Evolutionary conservation across 2,888 invertebrate genomes (phyloP).

Genomic region (Axea sp.): DNA sequence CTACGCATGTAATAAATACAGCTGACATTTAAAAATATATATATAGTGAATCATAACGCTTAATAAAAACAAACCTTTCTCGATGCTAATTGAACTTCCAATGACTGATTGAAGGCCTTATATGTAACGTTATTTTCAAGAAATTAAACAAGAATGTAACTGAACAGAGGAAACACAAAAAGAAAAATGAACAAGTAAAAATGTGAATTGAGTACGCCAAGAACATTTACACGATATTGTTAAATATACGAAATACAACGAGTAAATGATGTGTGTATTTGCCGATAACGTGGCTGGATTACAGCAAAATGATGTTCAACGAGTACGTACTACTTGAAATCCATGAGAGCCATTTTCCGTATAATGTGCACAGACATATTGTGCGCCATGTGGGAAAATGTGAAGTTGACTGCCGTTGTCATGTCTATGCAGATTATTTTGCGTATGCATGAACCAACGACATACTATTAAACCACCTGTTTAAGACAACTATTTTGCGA

Average conservation of each 20-base stretch:
- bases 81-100: too few relatives aligned
- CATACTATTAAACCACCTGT: conserved; percentile 43
- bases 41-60: too few relatives aligned
- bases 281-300: conserved; percentile 40
- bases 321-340: conserved; percentile 46
- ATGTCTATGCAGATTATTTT: conserved; percentile 38
- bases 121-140: too few relatives aligned
- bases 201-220: conserved; percentile 8
- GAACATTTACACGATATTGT: conserved; percentile 24
- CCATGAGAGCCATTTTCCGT: conserved; percentile 51
- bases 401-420: conserved; percentile 46
- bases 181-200: conserved; percentile 2
- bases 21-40: too few relatives aligned
- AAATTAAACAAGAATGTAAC: too few relatives aligned
- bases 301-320: conserved; percentile 45
- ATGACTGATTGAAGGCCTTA: too few relatives aligned
- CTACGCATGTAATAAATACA: too few relatives aligned
- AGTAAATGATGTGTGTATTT: conserved; percentile 46
- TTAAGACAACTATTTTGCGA: conserved; percentile 28
- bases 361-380: conserved; percentile 46
- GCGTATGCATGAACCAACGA: conserved; percentile 36
- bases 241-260: conserved; percentile 34
- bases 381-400: conserved; percentile 23
- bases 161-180: too few relatives aligned
- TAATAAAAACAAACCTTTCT: too few relatives aligned